phyloP scores from a whole-genome alignment of 2,113 vertebrate genomes.

The Tautogolabrus adspersus region DNA sequence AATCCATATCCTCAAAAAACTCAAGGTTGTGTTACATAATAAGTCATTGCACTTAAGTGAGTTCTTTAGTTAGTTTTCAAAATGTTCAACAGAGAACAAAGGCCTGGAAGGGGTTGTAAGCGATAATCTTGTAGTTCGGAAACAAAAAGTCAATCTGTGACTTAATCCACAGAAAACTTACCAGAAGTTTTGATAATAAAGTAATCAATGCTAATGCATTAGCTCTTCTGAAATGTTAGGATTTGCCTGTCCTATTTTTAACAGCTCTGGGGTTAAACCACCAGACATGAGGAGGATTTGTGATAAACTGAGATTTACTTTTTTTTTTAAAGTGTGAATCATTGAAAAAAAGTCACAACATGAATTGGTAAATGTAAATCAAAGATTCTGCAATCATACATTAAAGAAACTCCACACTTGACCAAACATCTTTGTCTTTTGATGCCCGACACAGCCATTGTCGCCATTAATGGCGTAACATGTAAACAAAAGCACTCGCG shows the following conservation, averaged over 20 bases:
- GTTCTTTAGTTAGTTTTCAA: slow-evolving; percentile 19
- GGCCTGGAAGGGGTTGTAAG: too few relatives aligned
- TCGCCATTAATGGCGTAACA: too few relatives aligned
- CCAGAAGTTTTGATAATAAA: too few relatives aligned
- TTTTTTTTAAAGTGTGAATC: too few relatives aligned
- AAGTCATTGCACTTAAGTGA: slow-evolving; percentile 24
- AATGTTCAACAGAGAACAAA: background rate
- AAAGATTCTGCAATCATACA: background rate
- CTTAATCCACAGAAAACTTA: too few relatives aligned
- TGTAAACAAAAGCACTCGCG: background rate
- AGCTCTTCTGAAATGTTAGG: too few relatives aligned
- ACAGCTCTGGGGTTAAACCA: background rate
- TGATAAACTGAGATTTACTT: too few relatives aligned
- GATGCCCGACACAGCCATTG: background rate
- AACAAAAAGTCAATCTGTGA: too few relatives aligned
- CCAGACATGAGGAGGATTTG: too few relatives aligned
- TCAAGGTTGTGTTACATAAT: slow-evolving; percentile 22
- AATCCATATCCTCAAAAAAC: slow-evolving; percentile 34
- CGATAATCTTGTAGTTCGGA: too few relatives aligned
- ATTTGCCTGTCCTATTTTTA: too few relatives aligned
- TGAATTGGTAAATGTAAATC: background rate
- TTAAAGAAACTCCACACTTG: background rate
- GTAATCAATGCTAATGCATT: too few relatives aligned
- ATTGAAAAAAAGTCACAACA: background rate
- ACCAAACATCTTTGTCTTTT: background rate